A percentile compares a stretch with the other conserved stretches of the same genome.
Evolutionary conservation across 2,888 invertebrate species (phyloP).

Genomic region (Nasonia oneida): DNA sequence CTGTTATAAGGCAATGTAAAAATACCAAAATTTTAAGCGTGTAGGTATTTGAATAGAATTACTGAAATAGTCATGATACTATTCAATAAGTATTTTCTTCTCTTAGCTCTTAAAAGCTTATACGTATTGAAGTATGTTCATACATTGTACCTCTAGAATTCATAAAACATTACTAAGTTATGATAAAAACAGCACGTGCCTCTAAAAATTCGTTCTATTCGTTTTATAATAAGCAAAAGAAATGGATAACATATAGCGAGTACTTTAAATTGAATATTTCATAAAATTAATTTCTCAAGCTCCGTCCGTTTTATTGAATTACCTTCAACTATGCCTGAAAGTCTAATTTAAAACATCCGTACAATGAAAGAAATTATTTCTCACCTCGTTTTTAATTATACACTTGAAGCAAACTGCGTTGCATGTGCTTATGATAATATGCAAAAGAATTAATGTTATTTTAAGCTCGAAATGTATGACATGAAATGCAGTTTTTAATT

Average conservation of each 20-base stretch:
- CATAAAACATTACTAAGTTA: no score
- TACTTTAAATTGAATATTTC: background rate
- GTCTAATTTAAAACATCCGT: conserved; percentile 34
- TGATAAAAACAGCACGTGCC: background rate
- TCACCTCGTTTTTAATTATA: conserved; percentile 31
- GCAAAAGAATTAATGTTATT: background rate
- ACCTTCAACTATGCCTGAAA: conserved; percentile 17
- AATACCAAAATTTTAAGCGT: no score
- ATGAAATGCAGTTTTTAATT: no score
- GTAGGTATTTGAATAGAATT: no score
- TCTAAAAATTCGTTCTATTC: background rate
- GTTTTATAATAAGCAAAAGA: background rate
- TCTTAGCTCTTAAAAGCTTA: no score
- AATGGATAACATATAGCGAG: background rate
- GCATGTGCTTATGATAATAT: background rate
- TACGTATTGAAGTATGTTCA: no score
- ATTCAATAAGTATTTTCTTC: no score
- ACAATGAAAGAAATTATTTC: conserved; percentile 25
- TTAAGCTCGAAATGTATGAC: no score
- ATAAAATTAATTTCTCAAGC: background rate
- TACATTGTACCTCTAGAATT: no score
- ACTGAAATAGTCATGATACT: no score
- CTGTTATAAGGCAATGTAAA: no score
- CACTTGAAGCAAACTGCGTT: conserved; percentile 9
- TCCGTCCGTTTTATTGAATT: conserved; percentile 28